These are phyloP conservation scores for Cheiracanthium punctorium DNA, from an alignment of 2,888 invertebrate genomes.

Conservation along the genomic window DNA sequence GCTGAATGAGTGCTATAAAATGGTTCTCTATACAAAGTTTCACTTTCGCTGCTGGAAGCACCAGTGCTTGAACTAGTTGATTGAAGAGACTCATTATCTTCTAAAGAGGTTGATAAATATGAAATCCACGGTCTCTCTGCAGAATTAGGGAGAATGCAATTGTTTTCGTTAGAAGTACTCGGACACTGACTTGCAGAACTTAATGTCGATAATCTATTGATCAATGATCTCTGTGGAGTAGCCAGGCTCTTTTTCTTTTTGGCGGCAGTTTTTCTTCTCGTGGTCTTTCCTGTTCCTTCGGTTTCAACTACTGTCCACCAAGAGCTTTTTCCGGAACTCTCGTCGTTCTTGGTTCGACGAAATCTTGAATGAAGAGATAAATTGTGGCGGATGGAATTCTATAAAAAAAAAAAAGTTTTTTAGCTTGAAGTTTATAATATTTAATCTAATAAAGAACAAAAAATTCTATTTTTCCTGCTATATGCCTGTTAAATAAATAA, in stretches of 20 bases:
- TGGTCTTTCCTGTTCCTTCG: conserved; percentile 97
- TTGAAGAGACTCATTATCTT: background rate
- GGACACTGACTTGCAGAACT: background rate
- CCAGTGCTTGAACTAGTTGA: background rate
- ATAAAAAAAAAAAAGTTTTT: conserved; percentile 72
- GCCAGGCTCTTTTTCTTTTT: conserved; percentile 84
- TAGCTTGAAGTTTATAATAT: no score
- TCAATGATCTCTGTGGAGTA: no score
- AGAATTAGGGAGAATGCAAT: background rate
- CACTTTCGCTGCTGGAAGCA: background rate
- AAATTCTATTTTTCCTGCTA: no score
- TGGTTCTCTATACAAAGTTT: background rate
- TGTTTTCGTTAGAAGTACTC: background rate
- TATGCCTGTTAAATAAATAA: no score
- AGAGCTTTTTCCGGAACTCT: conserved; percentile 94
- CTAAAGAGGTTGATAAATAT: background rate
- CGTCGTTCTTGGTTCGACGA: conserved; percentile 94
- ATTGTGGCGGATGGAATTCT: conserved; percentile 80
- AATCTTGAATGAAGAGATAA: conserved; percentile 79
- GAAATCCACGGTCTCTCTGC: background rate
- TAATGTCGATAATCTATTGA: no score
- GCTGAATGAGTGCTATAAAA: background rate
- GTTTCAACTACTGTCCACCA: conserved; percentile 99
- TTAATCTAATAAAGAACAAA: no score
- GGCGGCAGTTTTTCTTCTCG: conserved; percentile 89